Evolutionary conservation across 1,140 invertebrate species (phyloP).

Genomic region (Sinella curviseta): DNA sequence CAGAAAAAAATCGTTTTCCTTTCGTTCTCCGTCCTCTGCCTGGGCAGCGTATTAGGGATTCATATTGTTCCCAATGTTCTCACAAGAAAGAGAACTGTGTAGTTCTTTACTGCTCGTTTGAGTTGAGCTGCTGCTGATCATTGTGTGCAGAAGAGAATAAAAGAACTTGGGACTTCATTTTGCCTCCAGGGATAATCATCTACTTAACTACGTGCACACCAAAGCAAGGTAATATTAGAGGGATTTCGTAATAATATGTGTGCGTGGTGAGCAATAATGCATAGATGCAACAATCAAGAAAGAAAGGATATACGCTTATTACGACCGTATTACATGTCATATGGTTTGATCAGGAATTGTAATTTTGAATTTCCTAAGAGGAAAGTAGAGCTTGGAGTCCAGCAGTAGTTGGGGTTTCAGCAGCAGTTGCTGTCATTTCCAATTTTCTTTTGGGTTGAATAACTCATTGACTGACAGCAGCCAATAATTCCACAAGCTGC

Average conservation of each 20-base stretch:
- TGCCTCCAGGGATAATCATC: neutral
- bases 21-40: too few species aligned
- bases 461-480: too few species aligned
- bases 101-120: too few species aligned
- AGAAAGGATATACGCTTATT: neutral
- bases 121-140: neutral
- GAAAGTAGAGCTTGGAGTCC: too few species aligned
- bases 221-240: neutral
- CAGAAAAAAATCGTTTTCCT: neutral
- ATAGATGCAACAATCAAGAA: neutral
- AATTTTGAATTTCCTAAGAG: neutral
- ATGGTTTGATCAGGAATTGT: neutral
- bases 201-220: too few species aligned
- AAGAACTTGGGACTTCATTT: neutral
- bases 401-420: too few species aligned
- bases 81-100: too few species aligned
- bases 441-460: neutral
- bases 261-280: too few species aligned
- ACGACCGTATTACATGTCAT: neutral
- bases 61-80: too few species aligned
- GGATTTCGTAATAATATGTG: neutral
- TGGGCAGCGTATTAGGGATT: too few species aligned
- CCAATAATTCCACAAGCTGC: too few species aligned
- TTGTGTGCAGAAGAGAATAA: too few species aligned
- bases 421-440: neutral